Percentiles rank a stretch among this genome's conserved stretches.
These are phyloP conservation scores for Agrochola lychnidis DNA, from an alignment of 2,888 invertebrate species.

Conservation along the genomic window DNA sequence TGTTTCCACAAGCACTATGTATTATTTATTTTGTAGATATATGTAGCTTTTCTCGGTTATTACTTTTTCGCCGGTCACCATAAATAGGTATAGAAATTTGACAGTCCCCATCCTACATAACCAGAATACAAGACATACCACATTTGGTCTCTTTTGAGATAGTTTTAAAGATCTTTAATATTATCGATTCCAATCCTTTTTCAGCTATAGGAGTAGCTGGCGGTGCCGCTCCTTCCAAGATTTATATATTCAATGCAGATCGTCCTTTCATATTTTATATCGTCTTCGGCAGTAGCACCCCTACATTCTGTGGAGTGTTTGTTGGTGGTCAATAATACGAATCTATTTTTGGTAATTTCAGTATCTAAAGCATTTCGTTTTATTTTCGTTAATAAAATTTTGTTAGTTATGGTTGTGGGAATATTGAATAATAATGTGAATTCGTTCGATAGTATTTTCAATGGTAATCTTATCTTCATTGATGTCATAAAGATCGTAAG, in stretches of 20 bases:
- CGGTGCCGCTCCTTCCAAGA: constrained; percentile 3
- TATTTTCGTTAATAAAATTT: not conserved
- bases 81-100: not conserved
- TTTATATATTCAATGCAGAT: constrained; percentile 22
- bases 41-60: not conserved
- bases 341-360: not conserved
- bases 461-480: not conserved
- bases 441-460: not conserved
- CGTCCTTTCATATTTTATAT: constrained; percentile 18
- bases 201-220: constrained; percentile 14
- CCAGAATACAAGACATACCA: not conserved
- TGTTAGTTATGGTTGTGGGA: constrained; percentile 1
- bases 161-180: not conserved
- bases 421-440: not conserved
- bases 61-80: not conserved
- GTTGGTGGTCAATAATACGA: constrained; percentile 8
- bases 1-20: not conserved
- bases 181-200: not conserved
- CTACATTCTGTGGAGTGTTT: constrained; percentile 25
- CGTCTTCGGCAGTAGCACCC: not conserved
- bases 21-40: not conserved
- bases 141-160: not conserved
- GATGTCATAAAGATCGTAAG: not conserved
- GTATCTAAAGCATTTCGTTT: not conserved
- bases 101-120: not conserved